Conservation (phyloP, 2,797 vertebrate species). For the Gymnoscopelus braueri region DNA sequence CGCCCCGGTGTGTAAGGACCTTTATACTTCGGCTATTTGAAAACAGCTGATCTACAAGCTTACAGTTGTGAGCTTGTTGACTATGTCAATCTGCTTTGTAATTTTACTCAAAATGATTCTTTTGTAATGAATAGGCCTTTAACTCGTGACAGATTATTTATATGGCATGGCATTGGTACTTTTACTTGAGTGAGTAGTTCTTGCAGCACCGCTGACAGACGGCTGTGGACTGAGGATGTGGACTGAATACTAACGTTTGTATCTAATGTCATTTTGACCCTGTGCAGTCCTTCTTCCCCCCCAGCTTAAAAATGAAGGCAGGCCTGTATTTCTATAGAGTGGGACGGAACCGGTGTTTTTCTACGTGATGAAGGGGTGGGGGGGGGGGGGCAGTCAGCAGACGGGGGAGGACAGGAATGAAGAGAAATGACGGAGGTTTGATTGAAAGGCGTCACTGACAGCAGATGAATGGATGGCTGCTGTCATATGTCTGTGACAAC, state of each 20-base stretch:
- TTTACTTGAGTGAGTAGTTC: no score
- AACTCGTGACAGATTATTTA: no score
- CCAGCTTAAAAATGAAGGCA: neutral
- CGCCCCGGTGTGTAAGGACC: no score
- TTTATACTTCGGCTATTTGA: no score
- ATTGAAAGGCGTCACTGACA: slow-evolving; percentile 48
- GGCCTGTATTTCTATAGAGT: neutral
- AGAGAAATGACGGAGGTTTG: slow-evolving; percentile 17
- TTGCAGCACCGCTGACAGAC: neutral
- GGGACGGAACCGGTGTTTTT: slow-evolving; percentile 4
- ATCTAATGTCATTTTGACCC: slow-evolving; percentile 20
- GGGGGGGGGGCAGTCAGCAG: slow-evolving; percentile 10
- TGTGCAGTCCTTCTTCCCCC: slow-evolving; percentile 6
- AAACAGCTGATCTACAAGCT: no score
- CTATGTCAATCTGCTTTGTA: no score
- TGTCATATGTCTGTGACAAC: slow-evolving; percentile 35
- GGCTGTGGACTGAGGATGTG: slow-evolving; percentile 1
- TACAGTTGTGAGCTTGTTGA: no score
- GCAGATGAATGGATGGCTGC: slow-evolving; percentile 40
- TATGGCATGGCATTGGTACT: no score
- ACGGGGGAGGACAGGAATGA: neutral
- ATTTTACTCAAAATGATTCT: no score
- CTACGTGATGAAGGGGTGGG: neutral
- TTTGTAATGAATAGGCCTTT: no score
- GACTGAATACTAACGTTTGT: slow-evolving; percentile 3